Evolutionary conservation across 1,140 invertebrate genomes (phyloP).

Genomic region (Chionoecetes opilio): DNA sequence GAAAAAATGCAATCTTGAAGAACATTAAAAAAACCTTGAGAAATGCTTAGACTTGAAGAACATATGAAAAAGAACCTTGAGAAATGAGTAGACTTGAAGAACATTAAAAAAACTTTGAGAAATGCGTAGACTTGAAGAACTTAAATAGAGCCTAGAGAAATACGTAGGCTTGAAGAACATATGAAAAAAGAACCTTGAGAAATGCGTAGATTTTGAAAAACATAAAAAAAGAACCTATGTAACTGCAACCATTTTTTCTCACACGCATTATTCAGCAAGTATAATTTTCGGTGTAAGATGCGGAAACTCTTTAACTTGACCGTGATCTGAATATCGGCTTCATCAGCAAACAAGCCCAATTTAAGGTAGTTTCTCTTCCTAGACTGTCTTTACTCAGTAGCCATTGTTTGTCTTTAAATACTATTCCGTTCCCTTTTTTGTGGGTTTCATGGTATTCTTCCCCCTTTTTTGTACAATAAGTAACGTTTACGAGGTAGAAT

Average conservation of each 20-base stretch:
- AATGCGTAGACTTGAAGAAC: too few relatives aligned
- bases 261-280: background rate
- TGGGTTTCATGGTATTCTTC: background rate
- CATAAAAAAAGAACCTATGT: too few relatives aligned
- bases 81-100: too few relatives aligned
- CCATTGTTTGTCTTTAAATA: background rate
- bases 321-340: background rate
- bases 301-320: background rate
- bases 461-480: constrained; percentile 14
- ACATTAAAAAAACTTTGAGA: too few relatives aligned
- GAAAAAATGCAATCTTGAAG: too few relatives aligned
- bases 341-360: constrained; percentile 4
- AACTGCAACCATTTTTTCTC: background rate
- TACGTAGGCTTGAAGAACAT: too few relatives aligned
- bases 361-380: background rate
- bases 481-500: background rate
- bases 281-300: background rate
- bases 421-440: background rate
- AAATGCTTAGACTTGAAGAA: too few relatives aligned
- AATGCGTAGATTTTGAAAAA: too few relatives aligned
- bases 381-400: background rate
- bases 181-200: too few relatives aligned
- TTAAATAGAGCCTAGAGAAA: too few relatives aligned
- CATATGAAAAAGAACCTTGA: too few relatives aligned
- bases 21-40: too few relatives aligned